Evolutionary conservation across 2,888 invertebrate genomes (phyloP), one percentile per base, ranked within the genome.

Genomic region (Eupithecia dodoneata): DNA sequence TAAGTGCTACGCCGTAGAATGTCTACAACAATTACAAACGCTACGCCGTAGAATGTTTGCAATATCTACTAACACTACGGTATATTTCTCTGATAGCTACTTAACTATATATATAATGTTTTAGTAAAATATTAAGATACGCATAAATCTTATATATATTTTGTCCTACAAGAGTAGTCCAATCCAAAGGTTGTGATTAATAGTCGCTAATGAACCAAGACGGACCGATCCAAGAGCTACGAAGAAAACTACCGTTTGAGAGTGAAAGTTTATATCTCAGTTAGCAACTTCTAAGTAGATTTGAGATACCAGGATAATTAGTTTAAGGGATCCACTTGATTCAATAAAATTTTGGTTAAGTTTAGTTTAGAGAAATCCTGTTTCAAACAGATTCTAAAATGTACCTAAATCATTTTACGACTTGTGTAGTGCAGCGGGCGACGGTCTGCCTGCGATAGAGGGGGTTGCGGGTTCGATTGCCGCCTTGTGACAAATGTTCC

Each of bases 171-270:
- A 45, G 6, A 6, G 44, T 69, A 69, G 45, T 69, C 69, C 69
- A 1, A 45, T 45, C 69, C 13, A 45, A 45, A 69, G 69, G 69
- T 69, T 69, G 85, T 87, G 88, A 88, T 88, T 87, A 88, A 87
- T 87, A 81, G 85, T 78, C 82, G 82, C 81, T 87, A 88, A 88
- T 88, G 85, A 87, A 86, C 86, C 83, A 84, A 85, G 82, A 85
- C 85, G 80, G 79, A 83, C 83, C n/a, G 59, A 42, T 47, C 71
- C 30, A 47, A 18, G 69, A 69, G n/a, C 45, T 69, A 45, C 69
- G 69, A 69, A 69, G 45, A 69, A 45, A 69, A 45, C n/a, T 45
- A 44, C 42, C n/a, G 42, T 45, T 45, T 45, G 69, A 15, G 69
- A 44, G 9, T 2, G 7, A n/a, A 67, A n/a, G 9, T 45, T 69